A percentile compares a stretch with the other conserved stretches of the same genome.
phyloP scores from a whole-genome alignment of 1,140 invertebrate species.

The Dreissena rostriformis region DNA sequence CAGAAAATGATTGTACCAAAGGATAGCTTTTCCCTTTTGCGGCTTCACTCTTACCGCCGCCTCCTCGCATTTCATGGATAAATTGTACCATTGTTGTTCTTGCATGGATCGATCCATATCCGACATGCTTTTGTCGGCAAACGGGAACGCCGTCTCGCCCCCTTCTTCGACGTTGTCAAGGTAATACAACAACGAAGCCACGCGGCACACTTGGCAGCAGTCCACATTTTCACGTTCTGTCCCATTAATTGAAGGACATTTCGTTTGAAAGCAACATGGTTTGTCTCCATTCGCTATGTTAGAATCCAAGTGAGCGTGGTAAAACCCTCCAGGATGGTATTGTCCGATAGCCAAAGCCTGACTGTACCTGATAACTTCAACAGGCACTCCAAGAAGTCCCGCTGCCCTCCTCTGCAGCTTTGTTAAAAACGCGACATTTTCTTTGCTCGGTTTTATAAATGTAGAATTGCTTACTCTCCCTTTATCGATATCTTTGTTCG shows the following conservation, averaged over 20 bases:
- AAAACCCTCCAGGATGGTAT: slow-evolving; percentile 41
- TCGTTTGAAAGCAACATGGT: slow-evolving; percentile 50
- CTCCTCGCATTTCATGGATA: slow-evolving; percentile 30
- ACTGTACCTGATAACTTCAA: slow-evolving; percentile 36
- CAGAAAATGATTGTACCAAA: slow-evolving; percentile 56
- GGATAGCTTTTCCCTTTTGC: slow-evolving; percentile 51
- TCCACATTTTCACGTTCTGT: background rate
- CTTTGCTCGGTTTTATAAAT: background rate
- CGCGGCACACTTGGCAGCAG: slow-evolving; percentile 40
- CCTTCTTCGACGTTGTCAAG: slow-evolving; percentile 54
- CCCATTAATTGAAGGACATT: background rate
- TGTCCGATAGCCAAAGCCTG: slow-evolving; percentile 27
- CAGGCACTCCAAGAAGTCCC: slow-evolving; percentile 19
- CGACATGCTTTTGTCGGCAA: slow-evolving; percentile 22
- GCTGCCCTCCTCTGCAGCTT: slow-evolving; percentile 13
- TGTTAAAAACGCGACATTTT: slow-evolving; percentile 21
- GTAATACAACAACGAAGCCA: slow-evolving; percentile 47
- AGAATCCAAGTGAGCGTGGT: slow-evolving; percentile 51
- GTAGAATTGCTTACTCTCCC: slow-evolving; percentile 5
- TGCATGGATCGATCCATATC: background rate
- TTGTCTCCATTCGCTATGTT: background rate
- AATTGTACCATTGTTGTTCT: slow-evolving; percentile 13
- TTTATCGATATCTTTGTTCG: background rate
- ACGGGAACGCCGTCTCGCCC: slow-evolving; percentile 55
- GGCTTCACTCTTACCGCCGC: slow-evolving; percentile 30